Evolutionary conservation across 2,888 invertebrate species (phyloP).

Genomic region (Brassicogethes aeneus): DNA sequence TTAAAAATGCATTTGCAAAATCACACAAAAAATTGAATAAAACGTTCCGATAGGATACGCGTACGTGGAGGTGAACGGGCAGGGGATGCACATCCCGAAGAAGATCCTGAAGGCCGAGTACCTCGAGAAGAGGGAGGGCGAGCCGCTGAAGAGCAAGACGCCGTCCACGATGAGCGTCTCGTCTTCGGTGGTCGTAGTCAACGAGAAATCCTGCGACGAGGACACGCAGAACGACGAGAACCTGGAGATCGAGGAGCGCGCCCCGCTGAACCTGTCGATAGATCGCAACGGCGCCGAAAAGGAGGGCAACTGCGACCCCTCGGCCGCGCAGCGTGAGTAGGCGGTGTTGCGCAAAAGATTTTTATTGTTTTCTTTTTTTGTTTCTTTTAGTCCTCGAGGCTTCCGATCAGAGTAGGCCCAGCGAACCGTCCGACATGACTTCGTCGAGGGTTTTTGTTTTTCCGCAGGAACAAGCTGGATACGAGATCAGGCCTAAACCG

Average conservation of each 20-base stretch:
- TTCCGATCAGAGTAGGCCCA: too few relatives aligned
- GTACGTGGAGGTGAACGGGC: slow-evolving; percentile 31
- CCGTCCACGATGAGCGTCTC: not conserved
- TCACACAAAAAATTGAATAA: too few relatives aligned
- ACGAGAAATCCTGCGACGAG: not conserved
- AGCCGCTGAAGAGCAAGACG: not conserved
- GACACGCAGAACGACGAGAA: not conserved
- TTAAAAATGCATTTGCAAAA: too few relatives aligned
- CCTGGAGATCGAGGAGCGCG: not conserved
- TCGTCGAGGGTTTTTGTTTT: slow-evolving; percentile 32
- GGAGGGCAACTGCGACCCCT: too few relatives aligned
- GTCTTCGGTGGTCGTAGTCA: not conserved
- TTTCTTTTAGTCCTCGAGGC: too few relatives aligned
- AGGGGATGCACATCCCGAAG: slow-evolving; percentile 32
- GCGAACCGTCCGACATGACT: not conserved
- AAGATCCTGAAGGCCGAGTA: slow-evolving; percentile 31
- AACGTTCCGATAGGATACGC: slow-evolving; percentile 31
- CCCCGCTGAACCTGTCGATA: not conserved
- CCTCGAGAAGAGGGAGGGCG: not conserved
- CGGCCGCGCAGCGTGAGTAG: too few relatives aligned
- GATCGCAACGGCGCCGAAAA: not conserved
- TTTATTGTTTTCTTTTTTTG: too few relatives aligned
- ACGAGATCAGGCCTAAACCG: slow-evolving; percentile 22
- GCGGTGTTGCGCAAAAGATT: too few relatives aligned
- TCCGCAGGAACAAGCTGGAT: slow-evolving; percentile 33